Conservation (phyloP, 2,113 vertebrate genomes). For the Nibea albiflora region DNA sequence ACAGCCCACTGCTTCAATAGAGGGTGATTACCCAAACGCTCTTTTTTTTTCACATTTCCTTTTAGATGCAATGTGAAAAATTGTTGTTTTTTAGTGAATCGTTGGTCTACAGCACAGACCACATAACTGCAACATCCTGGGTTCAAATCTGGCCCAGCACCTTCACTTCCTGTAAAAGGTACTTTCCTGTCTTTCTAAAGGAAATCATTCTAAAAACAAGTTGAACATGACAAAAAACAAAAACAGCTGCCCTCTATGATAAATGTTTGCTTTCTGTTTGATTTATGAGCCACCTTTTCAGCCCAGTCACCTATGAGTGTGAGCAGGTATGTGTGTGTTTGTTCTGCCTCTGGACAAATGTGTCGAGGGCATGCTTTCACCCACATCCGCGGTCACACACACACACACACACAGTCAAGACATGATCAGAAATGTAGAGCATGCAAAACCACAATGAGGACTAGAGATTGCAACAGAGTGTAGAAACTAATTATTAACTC, state of each 20-base stretch:
- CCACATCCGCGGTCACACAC: neutral
- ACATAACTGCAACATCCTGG: slow-evolving; percentile 41
- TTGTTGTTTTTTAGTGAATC: slow-evolving; percentile 4
- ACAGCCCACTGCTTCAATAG: slow-evolving; percentile 7
- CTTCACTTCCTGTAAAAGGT: slow-evolving; percentile 12
- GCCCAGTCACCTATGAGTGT: neutral
- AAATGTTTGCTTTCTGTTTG: slow-evolving; percentile 23
- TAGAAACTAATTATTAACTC: neutral
- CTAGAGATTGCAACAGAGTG: neutral
- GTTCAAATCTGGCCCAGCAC: slow-evolving; percentile 39
- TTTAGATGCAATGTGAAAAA: slow-evolving; percentile 3
- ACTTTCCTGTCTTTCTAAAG: slow-evolving; percentile 20
- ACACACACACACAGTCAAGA: neutral
- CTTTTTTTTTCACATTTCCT: slow-evolving; percentile 7
- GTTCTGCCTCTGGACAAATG: neutral
- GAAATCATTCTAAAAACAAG: slow-evolving; percentile 19
- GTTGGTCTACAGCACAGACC: neutral
- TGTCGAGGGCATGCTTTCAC: slow-evolving; percentile 2
- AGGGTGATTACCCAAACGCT: slow-evolving; percentile 18
- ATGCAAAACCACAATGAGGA: neutral
- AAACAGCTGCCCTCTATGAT: slow-evolving; percentile 7
- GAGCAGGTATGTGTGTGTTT: neutral
- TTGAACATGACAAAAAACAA: neutral
- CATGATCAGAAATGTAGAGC: neutral
- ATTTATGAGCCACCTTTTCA: slow-evolving; percentile 8